phyloP scores from a whole-genome alignment of 2,113 vertebrate species.

The Saccopteryx bilineata region DNA sequence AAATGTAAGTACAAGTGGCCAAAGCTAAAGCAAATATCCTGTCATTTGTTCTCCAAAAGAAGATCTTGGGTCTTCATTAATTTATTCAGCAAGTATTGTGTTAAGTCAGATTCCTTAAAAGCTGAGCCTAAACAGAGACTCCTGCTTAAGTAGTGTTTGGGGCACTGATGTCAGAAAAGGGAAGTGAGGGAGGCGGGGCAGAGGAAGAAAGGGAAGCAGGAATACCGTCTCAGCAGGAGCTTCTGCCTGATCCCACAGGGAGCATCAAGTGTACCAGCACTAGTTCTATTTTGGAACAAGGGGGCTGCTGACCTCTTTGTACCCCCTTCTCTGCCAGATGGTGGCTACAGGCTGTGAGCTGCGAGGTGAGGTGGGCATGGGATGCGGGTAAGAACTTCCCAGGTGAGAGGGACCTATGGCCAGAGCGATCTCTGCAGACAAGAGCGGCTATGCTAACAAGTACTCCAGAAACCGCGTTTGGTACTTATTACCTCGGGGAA shows the following conservation, averaged over 20 bases:
- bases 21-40: not conserved
- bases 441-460: not conserved
- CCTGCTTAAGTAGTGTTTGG: not conserved
- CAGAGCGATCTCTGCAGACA: not conserved
- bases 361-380: too few species aligned
- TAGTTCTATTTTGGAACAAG: not conserved
- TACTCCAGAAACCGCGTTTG: not conserved
- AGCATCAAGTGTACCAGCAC: not conserved
- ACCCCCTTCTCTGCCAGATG: not conserved
- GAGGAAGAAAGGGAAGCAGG: not conserved
- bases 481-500: not conserved
- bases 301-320: not conserved
- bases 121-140: not conserved
- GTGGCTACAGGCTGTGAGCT: not conserved
- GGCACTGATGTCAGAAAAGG: not conserved
- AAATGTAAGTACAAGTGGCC: not conserved
- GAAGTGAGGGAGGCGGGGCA: not conserved
- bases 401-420: not conserved
- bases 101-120: conserved; percentile 24
- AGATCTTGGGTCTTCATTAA: not conserved
- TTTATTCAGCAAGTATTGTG: not conserved
- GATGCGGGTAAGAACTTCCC: not conserved
- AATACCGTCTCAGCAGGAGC: not conserved
- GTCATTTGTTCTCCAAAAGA: conserved; percentile 3
- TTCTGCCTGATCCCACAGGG: not conserved